Evolutionary conservation across 2,888 invertebrate species (phyloP), one percentile per base, ranked within the genome.

Genomic region (Parnassius mnemosyne): DNA sequence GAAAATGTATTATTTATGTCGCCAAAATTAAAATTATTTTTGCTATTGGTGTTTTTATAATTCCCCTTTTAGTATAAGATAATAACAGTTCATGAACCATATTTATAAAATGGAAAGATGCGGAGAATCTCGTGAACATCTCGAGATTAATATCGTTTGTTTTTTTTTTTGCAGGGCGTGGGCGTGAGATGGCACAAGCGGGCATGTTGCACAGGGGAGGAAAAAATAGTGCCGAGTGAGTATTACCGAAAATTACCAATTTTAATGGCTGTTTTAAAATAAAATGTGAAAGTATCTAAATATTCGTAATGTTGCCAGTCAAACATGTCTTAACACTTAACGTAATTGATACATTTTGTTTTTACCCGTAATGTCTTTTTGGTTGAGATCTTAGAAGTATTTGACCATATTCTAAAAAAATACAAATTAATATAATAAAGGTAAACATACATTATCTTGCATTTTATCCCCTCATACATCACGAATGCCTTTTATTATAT

Each of bases 161-260:
- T 79, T 79, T 85, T 79, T 79, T 85, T 85, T 79, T 79, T 85
- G 67, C 89, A 93, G 93, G 86, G 84, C 83, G 86, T 85, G 85
- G 89, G 91, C 92, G 93, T 93, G 93, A 93, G 92, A 95, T 95
- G 95, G 94, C 95, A 91, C 94, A 94, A 89, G 94, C 94, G 93
- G 95, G 94, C 83, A 95, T 95, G 93, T 93, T 94, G 92, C 94
- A 95, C 92, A 94, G 94, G 92, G 93, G 93, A 82, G 93, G 94
- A 89, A 94, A 94, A 93, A 94, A 94, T 89, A 94, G 94, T 90
- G 93, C 94, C 81, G 95, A 95, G 95, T 95, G 87, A 94, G 94
- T 94, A 83, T 57, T 13, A 43, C 52, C 25, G 34, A 42, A 7
- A 20, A 60, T 55, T 46, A 42, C 41, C 2, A 46, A 42, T 41